Evolutionary conservation across 2,888 invertebrate genomes (phyloP), one percentile per base, ranked within the genome.

Genomic region (Dyspetes luteomarginatus): DNA sequence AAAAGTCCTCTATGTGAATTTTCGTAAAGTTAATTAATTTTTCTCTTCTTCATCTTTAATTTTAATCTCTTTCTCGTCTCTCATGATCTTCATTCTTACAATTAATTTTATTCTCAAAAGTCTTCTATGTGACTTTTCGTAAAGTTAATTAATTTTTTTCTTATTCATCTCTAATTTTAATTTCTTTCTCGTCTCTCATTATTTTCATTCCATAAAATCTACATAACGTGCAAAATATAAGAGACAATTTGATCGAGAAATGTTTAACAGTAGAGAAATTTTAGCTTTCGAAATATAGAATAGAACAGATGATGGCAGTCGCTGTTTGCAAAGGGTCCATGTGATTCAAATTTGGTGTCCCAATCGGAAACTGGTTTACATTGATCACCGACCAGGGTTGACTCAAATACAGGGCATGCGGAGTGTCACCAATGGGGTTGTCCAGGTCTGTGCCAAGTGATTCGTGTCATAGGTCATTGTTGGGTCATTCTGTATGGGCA

Each of bases 391-490:
- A 28, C 69, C 56, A 62, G n/a, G n/a, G n/a, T n/a, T n/a, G n/a
- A n/a, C n/a, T n/a, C 4, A 22, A 45, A 22, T n/a, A n/a, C n/a
- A n/a, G n/a, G n/a, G 41, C 55, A 56, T 17, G 36, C 26, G 26
- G 48, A 50, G 26, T 1, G 74, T n/a, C 22, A 26, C 56, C 24
- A 17, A 62, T 56, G 28, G 19, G 64, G 64, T 22, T 56, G 28
- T 22, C 43, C 62, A 74, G 73, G 58, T 56, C 41, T 28, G n/a
- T 50, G 50, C 52, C 71, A 30, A 58, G 69, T 71, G 79, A 36
- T 60, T 75, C 41, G 36, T 71, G 41, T 65, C n/a, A 58, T 45
- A 24, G 50, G 50, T 65, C 60, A 79, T 79, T 79, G 79, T 76
- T 62, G 55, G 22, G 30, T n/a, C n/a, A n/a, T n/a, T n/a, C n/a